A percentile compares a stretch with the other conserved stretches of the same genome.
phyloP scores from a whole-genome alignment of 2,888 invertebrate species.

The Clunio marinus region DNA sequence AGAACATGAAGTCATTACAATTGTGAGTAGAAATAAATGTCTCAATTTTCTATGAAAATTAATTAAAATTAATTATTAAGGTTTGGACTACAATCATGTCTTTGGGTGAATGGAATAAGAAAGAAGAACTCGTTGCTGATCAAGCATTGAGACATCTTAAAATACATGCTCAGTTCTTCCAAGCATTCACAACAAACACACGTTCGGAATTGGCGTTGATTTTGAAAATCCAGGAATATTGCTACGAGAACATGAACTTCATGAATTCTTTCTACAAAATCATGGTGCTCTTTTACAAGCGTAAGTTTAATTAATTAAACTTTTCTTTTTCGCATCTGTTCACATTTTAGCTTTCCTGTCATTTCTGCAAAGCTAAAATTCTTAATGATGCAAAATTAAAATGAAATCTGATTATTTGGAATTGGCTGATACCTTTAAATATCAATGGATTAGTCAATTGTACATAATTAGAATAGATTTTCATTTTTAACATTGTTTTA shows the following conservation, averaged over 20 bases:
- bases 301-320: slow-evolving; percentile 52
- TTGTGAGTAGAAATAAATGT: slow-evolving; percentile 59
- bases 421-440: neutral
- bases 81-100: slow-evolving; percentile 95
- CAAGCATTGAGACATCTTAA: slow-evolving; percentile 89
- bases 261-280: slow-evolving; percentile 98
- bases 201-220: slow-evolving; percentile 85
- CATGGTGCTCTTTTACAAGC: slow-evolving; percentile 92
- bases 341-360: slow-evolving; percentile 23
- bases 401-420: slow-evolving; percentile 7
- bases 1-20: slow-evolving; percentile 83
- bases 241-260: slow-evolving; percentile 98
- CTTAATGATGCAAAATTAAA: neutral
- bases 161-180: slow-evolving; percentile 78
- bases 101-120: slow-evolving; percentile 97
- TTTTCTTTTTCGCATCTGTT: neutral
- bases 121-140: slow-evolving; percentile 93
- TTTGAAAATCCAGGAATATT: slow-evolving; percentile 92
- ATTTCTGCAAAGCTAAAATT: slow-evolving; percentile 6
- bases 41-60: neutral
- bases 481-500: slow-evolving; percentile 14
- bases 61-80: slow-evolving; percentile 51
- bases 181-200: slow-evolving; percentile 79
- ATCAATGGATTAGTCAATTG: neutral
- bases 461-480: slow-evolving; percentile 18